Percentiles rank a stretch among this genome's conserved stretches.
Evolutionary conservation across 2,113 vertebrate genomes (phyloP).

Genomic region (Oceanodroma tethys): DNA sequence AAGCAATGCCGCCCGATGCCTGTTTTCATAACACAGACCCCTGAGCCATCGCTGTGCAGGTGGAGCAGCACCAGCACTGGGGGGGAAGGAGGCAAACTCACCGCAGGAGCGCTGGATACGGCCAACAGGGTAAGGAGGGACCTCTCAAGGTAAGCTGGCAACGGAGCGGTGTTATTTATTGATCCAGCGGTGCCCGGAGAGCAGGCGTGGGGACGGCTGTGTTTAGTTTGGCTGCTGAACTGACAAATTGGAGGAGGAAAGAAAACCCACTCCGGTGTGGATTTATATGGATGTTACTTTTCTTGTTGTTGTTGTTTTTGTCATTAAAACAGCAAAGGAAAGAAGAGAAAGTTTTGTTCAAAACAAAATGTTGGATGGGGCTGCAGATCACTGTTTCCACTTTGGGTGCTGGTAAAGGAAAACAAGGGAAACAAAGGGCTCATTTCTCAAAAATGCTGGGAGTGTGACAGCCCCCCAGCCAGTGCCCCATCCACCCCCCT

Average conservation of each 20-base stretch:
- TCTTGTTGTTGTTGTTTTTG: background rate
- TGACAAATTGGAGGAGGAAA: background rate
- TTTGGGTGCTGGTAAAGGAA: background rate
- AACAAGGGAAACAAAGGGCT: background rate
- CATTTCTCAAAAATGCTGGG: background rate
- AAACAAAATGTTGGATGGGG: background rate
- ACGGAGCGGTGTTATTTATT: background rate
- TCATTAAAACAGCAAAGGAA: background rate
- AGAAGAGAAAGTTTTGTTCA: background rate
- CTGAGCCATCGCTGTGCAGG: background rate
- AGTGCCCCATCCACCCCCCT: background rate
- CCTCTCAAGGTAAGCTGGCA: background rate
- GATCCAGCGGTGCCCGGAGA: background rate
- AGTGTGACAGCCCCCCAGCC: background rate
- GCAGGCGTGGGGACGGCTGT: background rate
- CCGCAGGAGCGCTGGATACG: background rate
- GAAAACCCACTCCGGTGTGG: background rate
- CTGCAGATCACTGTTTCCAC: background rate
- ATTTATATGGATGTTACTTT: background rate
- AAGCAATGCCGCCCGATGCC: background rate
- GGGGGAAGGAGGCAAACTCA: background rate
- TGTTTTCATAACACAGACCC: background rate
- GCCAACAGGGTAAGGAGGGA: background rate
- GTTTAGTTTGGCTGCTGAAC: slow-evolving; percentile 19
- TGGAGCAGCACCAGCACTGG: background rate